phyloP scores from a whole-genome alignment of 2,113 vertebrate genomes.

The Leptosomus discolor region DNA sequence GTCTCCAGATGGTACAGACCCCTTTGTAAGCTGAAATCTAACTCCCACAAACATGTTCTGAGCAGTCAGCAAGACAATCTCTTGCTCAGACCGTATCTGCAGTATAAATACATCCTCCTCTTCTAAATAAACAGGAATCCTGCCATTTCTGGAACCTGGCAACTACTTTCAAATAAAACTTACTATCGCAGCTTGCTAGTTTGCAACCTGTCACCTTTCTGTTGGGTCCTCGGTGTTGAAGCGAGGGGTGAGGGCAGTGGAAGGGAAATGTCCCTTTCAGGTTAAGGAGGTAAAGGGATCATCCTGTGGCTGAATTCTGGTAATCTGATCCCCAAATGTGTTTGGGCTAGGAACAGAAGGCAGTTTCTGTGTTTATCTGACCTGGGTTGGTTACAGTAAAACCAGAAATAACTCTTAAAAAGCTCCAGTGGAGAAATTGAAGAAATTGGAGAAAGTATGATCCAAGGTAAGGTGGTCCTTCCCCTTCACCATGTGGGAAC shows the following conservation, averaged over 20 bases:
- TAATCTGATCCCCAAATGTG: not conserved
- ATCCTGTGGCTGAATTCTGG: not conserved
- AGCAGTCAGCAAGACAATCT: constrained; percentile 39
- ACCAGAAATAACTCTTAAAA: not conserved
- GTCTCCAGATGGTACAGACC: constrained; percentile 9
- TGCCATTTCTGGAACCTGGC: constrained; percentile 42
- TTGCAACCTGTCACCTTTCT: not conserved
- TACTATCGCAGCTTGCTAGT: not conserved
- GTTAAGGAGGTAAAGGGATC: not conserved
- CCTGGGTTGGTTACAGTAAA: not conserved
- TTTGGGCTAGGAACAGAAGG: not conserved
- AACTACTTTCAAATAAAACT: constrained; percentile 19
- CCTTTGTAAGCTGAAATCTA: not conserved
- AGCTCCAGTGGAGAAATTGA: not conserved
- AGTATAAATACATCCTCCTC: constrained; percentile 14
- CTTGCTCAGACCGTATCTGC: not conserved
- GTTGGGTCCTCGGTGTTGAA: not conserved
- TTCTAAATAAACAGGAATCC: constrained; percentile 37
- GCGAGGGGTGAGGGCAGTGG: not conserved
- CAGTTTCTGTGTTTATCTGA: not conserved
- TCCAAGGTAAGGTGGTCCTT: not conserved
- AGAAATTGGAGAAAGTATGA: not conserved
- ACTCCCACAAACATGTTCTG: not conserved
- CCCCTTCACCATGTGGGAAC: fast-evolving
- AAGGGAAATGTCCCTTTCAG: not conserved